Evolutionary conservation across 2,113 vertebrate species (phyloP), one percentile per base, ranked within the genome.

Genomic region (Perccottus glenii): DNA sequence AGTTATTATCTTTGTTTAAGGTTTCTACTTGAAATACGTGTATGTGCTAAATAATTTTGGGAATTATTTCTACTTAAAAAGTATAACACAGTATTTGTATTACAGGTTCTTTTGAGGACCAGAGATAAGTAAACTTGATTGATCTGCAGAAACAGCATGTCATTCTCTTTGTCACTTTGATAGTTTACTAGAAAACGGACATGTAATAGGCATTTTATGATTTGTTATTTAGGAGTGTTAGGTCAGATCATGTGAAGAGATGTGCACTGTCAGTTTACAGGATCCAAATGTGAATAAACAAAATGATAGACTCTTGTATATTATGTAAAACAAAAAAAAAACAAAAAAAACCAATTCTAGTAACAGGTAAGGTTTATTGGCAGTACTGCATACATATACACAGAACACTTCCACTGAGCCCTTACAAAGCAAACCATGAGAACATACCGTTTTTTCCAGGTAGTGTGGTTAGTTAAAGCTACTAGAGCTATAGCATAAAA

Each of bases 311-410:
- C 4, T 6, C 38, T 15, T 55, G 35, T 66, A 55, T 46, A 56
- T 61, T 40, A 74, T 43, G 7, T 27, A 27, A 27, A 27, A 27
- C 1, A 3, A 27, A 27, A 27, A 27, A 27, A 1, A 27, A 43
- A n/a, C n/a, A n/a, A 43, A 46, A 14, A 4, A 11, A 19, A 58
- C 46, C 10, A 49, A 4, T 5, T 69, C 47, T 60, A 66, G 65
- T 81, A 81, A 86, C 74, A 79, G 67, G 76, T 70, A 56, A 64
- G 73, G 60, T 91, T 90, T 89, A 90, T 88, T 91, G 81, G 74
- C 76, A 81, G 84, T 85, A 82, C 82, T 88, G 85, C 85, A 87
- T 85, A 78, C 73, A 84, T 67, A 53, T 85, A 85, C 76, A 88
- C 70, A 74, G 70, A 82, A 75, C 44, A 56, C 73, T 71, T 71